These are phyloP conservation scores for Pipistrellus kuhlii DNA, from an alignment of 2,797 vertebrate species.

Conservation along the genomic window DNA sequence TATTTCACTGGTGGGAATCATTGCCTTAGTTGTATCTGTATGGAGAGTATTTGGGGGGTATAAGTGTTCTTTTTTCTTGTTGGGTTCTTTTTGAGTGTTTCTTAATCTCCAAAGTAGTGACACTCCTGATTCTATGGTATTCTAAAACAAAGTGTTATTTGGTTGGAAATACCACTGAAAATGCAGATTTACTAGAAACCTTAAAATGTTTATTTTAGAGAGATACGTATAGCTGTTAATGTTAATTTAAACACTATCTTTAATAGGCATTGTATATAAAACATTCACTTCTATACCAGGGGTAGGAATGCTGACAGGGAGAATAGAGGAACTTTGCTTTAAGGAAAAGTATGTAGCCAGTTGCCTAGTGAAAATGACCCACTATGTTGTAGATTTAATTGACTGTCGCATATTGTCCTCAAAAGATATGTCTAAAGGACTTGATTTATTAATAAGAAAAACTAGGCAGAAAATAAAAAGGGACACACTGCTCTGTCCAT, in stretches of 20 bases:
- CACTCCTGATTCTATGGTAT: background rate
- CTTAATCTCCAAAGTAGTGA: background rate
- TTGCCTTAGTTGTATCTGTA: background rate
- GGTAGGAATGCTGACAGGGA: background rate
- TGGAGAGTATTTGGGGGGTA: background rate
- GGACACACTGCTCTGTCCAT: background rate
- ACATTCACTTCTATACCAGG: background rate
- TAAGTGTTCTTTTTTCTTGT: background rate
- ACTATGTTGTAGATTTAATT: background rate
- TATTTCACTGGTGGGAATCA: background rate
- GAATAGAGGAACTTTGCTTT: background rate
- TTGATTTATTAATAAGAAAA: constrained; percentile 10
- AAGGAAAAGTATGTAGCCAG: background rate
- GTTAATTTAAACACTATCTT: background rate
- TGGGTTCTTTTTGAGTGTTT: background rate
- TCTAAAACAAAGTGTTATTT: background rate
- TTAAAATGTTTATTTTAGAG: background rate
- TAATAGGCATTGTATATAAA: background rate
- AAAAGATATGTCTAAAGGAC: background rate
- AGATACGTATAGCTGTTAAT: background rate
- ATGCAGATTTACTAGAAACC: background rate
- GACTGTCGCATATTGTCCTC: background rate
- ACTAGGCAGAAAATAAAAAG: background rate
- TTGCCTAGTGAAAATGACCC: background rate
- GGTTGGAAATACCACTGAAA: constrained; percentile 35